These are phyloP conservation scores for Antigone vipio DNA, from an alignment of 2,113 vertebrate species.

Conservation along the genomic window DNA sequence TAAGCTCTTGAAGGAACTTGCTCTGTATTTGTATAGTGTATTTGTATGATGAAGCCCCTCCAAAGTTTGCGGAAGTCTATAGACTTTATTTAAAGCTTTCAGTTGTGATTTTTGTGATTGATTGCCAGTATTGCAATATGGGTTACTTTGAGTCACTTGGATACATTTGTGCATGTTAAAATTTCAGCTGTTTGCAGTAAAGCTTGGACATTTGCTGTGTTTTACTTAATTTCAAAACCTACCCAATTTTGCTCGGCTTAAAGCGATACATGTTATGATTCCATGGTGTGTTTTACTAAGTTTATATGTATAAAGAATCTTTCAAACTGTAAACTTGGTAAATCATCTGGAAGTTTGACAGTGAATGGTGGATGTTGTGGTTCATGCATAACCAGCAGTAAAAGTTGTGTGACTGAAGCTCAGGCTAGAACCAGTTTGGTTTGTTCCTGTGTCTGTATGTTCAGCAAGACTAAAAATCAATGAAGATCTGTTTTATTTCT, in stretches of 20 bases:
- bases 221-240: not conserved
- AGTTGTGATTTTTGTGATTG: not conserved
- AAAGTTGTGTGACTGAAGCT: not conserved
- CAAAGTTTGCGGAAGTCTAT: not conserved
- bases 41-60: not conserved
- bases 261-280: not conserved
- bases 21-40: not conserved
- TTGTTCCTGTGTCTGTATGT: constrained; percentile 3
- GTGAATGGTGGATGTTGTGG: not conserved
- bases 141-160: not conserved
- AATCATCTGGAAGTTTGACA: not conserved
- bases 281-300: not conserved
- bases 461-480: not conserved
- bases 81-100: not conserved
- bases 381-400: constrained; percentile 21
- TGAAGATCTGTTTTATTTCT: not conserved
- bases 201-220: not conserved
- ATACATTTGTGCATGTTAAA: not conserved
- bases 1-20: not conserved
- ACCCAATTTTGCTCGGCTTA: not conserved
- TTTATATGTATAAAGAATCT: not conserved
- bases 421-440: constrained; percentile 32
- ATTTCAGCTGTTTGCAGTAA: not conserved
- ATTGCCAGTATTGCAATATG: not conserved
- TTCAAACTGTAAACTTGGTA: not conserved